Base-by-base conservation (phyloP, 2,888 invertebrate genomes). In the Rhingia campestris region DNA sequence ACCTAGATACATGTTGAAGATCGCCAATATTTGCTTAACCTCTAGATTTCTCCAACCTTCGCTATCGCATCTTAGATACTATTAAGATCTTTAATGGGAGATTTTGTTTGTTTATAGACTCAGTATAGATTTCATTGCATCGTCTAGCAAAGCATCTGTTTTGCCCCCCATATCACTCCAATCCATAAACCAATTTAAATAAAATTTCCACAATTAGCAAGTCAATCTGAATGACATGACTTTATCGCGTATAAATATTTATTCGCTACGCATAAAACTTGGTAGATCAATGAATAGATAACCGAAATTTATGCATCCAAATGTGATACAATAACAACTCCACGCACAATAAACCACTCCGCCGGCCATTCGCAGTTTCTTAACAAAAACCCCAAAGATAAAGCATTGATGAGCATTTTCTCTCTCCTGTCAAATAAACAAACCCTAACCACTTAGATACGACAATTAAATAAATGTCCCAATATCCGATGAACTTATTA, bases 341-440 rank as follows among this genome's bases (percentile, higher is more conserved):
- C 49, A 30, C 37, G 45, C 49, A 22, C 12, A 14, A 6, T 39
- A 56, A 56, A 53, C n/a, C 33, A 53, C 33, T 53, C 30, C 7
- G 12, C 35, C 7, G 10, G 22, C 35, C n/a, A 30, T 69, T 69
- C 37, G 53, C 54, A 67, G 45, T 47, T 69, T 35, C 33, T 14
- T 7, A 14, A 37, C 37, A 37, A 35, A 39, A 4, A 22, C 56
- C 10, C 22, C n/a, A 14, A 53, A n/a, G 41, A 47, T 33, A 41
- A 33, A 14, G n/a, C 32, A 47, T 59, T 35, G 12, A 61, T 67
- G 43, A 14, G 51, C 32, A 59, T 4, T 66, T 51, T 66, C 53
- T 41, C 35, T 14, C 41, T 4, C 37, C 45, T 81, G 75, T 70
- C 75, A 69, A 75, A 81, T 81, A 81, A 81, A 81, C 64, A 75